Percentiles rank a stretch among this genome's conserved stretches.
These are phyloP conservation scores for Electrona antarctica DNA, from an alignment of 2,113 vertebrate genomes.

Conservation along the genomic window DNA sequence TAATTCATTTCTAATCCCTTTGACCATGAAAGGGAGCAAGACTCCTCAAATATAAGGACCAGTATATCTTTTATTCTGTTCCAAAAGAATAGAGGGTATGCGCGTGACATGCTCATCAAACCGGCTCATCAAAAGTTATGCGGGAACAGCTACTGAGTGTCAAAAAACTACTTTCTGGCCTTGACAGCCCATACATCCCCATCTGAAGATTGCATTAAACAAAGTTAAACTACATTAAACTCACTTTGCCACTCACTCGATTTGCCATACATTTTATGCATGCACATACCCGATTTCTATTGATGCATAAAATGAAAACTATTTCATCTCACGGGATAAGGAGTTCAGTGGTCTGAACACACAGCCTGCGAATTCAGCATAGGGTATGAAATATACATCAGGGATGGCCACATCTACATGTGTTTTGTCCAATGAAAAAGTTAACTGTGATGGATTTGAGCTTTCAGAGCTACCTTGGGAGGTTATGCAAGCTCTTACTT, in stretches of 20 bases:
- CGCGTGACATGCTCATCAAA: background rate
- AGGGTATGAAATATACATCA: constrained; percentile 64
- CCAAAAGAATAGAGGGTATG: background rate
- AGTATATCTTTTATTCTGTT: constrained; percentile 1
- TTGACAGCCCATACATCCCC: too few relatives aligned
- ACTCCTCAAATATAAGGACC: background rate
- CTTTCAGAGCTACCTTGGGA: constrained; percentile 47
- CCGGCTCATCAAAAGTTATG: too few relatives aligned
- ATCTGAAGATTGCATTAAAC: too few relatives aligned
- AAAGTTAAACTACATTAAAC: too few relatives aligned
- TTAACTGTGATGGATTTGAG: constrained; percentile 43
- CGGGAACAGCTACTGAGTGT: too few relatives aligned
- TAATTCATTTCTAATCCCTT: constrained; percentile 2
- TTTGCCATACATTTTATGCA: too few relatives aligned
- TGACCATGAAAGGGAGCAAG: constrained; percentile 2
- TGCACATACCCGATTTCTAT: constrained; percentile 39
- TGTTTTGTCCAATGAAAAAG: constrained; percentile 47
- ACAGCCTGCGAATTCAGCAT: constrained; percentile 38
- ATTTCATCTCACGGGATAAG: constrained; percentile 39
- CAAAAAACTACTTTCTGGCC: too few relatives aligned
- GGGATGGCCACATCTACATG: constrained; percentile 44
- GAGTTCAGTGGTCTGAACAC: constrained; percentile 62
- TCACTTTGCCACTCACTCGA: too few relatives aligned
- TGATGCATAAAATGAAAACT: constrained; percentile 42
- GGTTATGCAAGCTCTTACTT: constrained; percentile 43